These are phyloP conservation scores for Theristicus caerulescens DNA, from an alignment of 2,113 vertebrate species.

Conservation along the genomic window DNA sequence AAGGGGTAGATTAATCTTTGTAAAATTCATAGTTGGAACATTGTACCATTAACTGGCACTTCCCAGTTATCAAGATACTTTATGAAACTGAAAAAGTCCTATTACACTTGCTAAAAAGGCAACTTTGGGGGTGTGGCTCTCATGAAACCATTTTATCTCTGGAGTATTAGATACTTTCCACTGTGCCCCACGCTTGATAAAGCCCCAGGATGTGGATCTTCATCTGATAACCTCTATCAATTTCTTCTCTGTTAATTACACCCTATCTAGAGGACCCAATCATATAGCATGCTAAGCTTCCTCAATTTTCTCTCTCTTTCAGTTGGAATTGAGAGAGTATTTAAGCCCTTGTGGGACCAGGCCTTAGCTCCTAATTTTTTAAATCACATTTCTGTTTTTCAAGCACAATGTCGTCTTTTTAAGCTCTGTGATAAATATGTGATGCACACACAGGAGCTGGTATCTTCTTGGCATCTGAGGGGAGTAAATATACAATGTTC, in stretches of 20 bases:
- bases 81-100: conserved; percentile 81
- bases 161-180: conserved; percentile 26
- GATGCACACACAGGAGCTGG: background rate
- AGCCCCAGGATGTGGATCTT: background rate
- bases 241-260: background rate
- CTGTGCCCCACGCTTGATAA: background rate
- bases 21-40: conserved; percentile 82
- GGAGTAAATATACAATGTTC: background rate
- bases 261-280: background rate
- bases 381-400: background rate
- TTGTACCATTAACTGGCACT: conserved; percentile 79
- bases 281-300: background rate
- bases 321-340: background rate
- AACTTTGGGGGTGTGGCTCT: conserved; percentile 77
- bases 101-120: conserved; percentile 77
- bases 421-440: background rate
- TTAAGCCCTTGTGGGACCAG: background rate
- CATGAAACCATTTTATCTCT: conserved; percentile 62
- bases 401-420: background rate
- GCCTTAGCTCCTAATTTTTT: background rate
- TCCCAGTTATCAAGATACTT: conserved; percentile 81
- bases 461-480: background rate
- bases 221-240: background rate
- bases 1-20: conserved; percentile 83
- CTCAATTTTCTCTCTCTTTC: background rate